These are phyloP conservation scores for Peromyscus californicus DNA, from an alignment of 2,113 vertebrate genomes.

Conservation along the genomic window DNA sequence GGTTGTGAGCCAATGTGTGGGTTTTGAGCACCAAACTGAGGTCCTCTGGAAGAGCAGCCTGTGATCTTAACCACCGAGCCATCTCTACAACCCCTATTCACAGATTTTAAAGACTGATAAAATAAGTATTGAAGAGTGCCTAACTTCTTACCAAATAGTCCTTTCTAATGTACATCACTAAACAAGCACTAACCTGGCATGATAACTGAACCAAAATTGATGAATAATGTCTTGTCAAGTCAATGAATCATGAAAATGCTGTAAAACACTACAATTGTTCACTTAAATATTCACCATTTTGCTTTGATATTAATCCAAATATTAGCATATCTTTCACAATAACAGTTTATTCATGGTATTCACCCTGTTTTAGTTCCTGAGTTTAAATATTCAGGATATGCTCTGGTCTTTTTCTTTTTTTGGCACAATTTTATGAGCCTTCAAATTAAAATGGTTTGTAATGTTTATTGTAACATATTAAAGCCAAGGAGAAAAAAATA, in stretches of 20 bases:
- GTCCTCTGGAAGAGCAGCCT: too few relatives aligned
- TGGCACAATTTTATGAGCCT: neutral
- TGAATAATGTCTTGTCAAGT: neutral
- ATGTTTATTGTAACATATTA: neutral
- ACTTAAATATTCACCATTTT: neutral
- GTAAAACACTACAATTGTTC: neutral
- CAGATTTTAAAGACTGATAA: neutral
- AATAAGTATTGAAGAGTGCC: neutral
- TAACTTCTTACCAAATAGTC: conserved; percentile 8
- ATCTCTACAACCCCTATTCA: neutral
- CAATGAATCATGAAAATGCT: neutral
- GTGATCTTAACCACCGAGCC: neutral
- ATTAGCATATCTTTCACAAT: neutral
- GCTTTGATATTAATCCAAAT: neutral
- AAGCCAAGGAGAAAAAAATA: neutral
- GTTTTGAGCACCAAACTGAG: too few relatives aligned
- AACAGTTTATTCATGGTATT: neutral
- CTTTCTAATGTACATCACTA: neutral
- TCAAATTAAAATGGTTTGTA: neutral
- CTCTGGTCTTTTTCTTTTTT: neutral
- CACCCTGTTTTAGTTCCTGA: neutral
- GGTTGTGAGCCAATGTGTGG: too few relatives aligned
- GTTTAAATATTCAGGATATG: neutral
- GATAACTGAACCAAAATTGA: neutral
- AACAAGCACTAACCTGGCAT: neutral